A percentile compares a stretch with the other conserved stretches of the same genome.
Evolutionary conservation across 1,140 invertebrate genomes (phyloP).

Genomic region (Zaprionus davidi): DNA sequence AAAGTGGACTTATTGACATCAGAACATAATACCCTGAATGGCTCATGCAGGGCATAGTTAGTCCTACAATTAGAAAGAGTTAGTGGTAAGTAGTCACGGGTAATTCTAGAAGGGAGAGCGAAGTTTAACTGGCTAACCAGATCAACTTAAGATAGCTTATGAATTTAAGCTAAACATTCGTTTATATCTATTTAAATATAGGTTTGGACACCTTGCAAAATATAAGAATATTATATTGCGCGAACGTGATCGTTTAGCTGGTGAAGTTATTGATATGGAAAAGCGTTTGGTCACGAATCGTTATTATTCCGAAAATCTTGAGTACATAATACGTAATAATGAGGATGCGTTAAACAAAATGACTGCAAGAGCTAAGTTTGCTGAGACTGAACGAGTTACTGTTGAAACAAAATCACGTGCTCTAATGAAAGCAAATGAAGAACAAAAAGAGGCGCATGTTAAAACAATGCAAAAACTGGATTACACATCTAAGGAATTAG

Average conservation of each 20-base stretch:
- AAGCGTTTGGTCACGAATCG: slow-evolving; percentile 83
- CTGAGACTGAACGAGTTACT: slow-evolving; percentile 48
- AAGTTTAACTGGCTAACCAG: no score
- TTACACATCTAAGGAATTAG: slow-evolving; percentile 38
- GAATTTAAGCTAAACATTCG: neutral
- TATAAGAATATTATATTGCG: slow-evolving; percentile 77
- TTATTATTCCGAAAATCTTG: slow-evolving; percentile 84
- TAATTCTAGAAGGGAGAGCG: no score
- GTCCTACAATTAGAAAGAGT: no score
- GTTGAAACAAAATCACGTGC: slow-evolving; percentile 53
- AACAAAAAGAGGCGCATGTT: slow-evolving; percentile 50
- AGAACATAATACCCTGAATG: no score
- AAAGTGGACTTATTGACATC: no score
- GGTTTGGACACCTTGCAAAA: slow-evolving; percentile 65
- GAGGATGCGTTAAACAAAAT: slow-evolving; percentile 66
- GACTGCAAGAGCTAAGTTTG: slow-evolving; percentile 45
- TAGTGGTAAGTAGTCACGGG: no score
- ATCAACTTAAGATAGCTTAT: no score
- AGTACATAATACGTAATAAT: slow-evolving; percentile 73
- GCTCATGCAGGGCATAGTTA: no score
- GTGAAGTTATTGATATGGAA: slow-evolving; percentile 84
- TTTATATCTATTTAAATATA: slow-evolving; percentile 10
- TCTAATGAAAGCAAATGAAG: slow-evolving; percentile 55
- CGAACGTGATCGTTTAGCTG: slow-evolving; percentile 84
- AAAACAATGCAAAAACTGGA: slow-evolving; percentile 53